These are phyloP conservation scores for Odontothrips loti DNA, from an alignment of 2,888 invertebrate species.

Conservation along the genomic window DNA sequence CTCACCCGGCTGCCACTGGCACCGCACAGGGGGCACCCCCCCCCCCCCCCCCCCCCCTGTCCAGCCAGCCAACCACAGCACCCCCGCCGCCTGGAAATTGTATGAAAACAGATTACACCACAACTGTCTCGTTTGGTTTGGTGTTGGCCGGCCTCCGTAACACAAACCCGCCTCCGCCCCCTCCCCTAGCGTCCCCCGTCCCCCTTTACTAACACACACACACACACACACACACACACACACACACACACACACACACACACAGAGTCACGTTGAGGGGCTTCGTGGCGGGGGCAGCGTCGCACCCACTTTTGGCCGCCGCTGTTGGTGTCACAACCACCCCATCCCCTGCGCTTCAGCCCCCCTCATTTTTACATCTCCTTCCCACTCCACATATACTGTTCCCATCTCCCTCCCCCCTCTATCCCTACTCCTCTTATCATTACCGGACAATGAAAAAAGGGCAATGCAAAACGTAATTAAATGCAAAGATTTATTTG, in stretches of 20 bases:
- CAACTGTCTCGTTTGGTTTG: slow-evolving; percentile 26
- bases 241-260: background rate
- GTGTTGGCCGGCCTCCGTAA: background rate
- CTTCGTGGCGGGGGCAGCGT: background rate
- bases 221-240: background rate
- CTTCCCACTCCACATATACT: too few species aligned
- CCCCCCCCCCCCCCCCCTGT: background rate
- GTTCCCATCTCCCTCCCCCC: background rate
- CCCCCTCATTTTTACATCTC: background rate
- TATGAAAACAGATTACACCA: slow-evolving; percentile 25
- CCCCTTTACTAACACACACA: too few species aligned
- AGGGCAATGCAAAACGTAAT: slow-evolving; percentile 5
- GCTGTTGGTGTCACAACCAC: too few species aligned
- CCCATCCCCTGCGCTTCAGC: too few species aligned
- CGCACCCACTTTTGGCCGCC: too few species aligned
- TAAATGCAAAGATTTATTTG: slow-evolving; percentile 26
- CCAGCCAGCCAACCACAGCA: background rate
- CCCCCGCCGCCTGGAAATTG: slow-evolving; percentile 4
- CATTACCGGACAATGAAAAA: background rate
- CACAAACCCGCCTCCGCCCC: background rate
- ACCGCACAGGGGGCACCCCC: background rate
- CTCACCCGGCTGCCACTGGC: background rate
- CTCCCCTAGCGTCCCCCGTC: too few species aligned
- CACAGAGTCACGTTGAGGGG: background rate
- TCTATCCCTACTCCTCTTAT: background rate